Evolutionary conservation across 2,888 invertebrate species (phyloP).

Genomic region (Pristionchus entomophagus): DNA sequence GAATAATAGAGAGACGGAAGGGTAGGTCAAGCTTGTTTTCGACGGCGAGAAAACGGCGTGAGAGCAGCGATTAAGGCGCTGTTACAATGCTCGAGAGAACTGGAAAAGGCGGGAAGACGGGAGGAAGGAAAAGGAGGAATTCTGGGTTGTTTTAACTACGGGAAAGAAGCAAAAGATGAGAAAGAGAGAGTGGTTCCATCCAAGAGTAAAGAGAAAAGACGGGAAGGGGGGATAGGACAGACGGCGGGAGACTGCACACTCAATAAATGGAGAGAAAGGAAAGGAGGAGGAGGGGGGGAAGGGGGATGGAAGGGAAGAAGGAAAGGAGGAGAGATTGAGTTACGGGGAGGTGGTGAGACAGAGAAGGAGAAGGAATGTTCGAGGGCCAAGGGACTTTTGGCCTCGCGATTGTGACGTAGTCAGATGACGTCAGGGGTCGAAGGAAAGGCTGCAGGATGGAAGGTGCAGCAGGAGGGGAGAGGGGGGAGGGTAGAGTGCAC

Average conservation of each 20-base stretch:
- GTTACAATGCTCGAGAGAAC: not conserved
- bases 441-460: not conserved
- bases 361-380: constrained; percentile 27
- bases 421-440: not conserved
- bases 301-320: not conserved
- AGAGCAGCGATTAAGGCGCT: not conserved
- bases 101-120: not conserved
- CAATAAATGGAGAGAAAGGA: constrained; percentile 25
- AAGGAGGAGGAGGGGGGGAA: constrained; percentile 1
- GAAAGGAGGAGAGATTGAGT: constrained; percentile 29
- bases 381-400: constrained; percentile 19
- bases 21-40: constrained; percentile 31
- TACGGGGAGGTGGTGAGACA: constrained; percentile 27
- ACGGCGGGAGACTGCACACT: not conserved
- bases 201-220: not conserved
- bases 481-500: too few species aligned
- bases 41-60: not conserved
- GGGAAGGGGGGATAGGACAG: not conserved
- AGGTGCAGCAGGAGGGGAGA: not conserved
- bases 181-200: not conserved
- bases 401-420: not conserved
- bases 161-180: too few species aligned
- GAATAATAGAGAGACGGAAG: constrained; percentile 9
- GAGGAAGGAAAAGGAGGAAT: too few species aligned
- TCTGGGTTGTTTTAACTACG: not conserved